Evolutionary conservation across 2,113 vertebrate genomes (phyloP).

Genomic region (Solea solea): DNA sequence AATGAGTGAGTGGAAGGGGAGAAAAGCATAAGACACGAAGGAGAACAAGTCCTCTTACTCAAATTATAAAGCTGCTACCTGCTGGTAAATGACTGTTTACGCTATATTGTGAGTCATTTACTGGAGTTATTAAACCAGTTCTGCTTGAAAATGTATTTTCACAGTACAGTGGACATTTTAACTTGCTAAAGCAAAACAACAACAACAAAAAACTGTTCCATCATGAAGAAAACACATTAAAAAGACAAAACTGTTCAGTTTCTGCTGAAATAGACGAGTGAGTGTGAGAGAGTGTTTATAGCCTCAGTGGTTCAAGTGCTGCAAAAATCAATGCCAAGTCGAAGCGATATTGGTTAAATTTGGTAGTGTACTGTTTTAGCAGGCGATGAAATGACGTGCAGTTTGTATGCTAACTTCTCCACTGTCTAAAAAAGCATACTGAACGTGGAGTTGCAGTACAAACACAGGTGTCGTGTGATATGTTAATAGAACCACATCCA

Average conservation of each 20-base stretch:
- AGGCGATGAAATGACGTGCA: too few relatives aligned
- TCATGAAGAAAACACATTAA: not conserved
- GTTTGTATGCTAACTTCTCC: too few relatives aligned
- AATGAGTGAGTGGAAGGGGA: conserved; percentile 1
- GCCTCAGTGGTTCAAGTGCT: not conserved
- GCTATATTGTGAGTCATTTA: not conserved
- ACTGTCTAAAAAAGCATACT: too few relatives aligned
- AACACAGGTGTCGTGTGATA: too few relatives aligned
- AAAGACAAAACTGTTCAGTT: not conserved
- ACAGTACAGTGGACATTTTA: not conserved
- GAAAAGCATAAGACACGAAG: not conserved
- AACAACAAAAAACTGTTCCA: too few relatives aligned
- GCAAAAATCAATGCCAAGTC: not conserved
- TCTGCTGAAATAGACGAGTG: not conserved
- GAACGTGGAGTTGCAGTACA: too few relatives aligned
- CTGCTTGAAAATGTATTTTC: not conserved
- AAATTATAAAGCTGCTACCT: conserved; percentile 5
- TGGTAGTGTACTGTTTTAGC: not conserved
- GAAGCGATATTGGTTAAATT: not conserved
- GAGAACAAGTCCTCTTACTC: not conserved
- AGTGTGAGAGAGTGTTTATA: not conserved
- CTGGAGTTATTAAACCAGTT: not conserved
- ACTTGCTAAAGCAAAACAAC: not conserved
- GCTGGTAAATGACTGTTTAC: not conserved
- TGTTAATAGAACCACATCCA: too few relatives aligned